Percentiles rank a stretch among this genome's conserved stretches.
These are phyloP conservation scores for Melinaea marsaeus DNA, from an alignment of 2,888 invertebrate species.

Conservation along the genomic window DNA sequence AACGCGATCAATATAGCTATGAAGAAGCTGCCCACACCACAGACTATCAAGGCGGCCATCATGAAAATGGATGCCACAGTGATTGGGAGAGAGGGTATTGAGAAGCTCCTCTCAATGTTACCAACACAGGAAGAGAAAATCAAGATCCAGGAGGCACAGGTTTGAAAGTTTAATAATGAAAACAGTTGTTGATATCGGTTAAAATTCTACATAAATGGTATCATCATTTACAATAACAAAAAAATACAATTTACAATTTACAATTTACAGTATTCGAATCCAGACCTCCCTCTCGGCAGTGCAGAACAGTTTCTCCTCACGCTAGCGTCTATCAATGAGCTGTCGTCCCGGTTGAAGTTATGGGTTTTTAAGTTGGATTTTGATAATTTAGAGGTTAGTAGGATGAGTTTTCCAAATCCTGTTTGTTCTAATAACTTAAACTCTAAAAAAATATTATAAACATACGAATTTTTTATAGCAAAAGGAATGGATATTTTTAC, in stretches of 20 bases:
- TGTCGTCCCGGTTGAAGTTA: slow-evolving; percentile 93
- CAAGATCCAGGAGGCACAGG: slow-evolving; percentile 97
- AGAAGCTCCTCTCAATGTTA: slow-evolving; percentile 97
- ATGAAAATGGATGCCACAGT: slow-evolving; percentile 99
- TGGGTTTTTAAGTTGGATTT: slow-evolving; percentile 99
- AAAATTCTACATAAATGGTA: too few species aligned
- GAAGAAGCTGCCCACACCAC: slow-evolving; percentile 98
- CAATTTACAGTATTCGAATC: slow-evolving; percentile 83
- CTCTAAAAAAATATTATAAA: too few species aligned
- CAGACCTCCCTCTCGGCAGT: slow-evolving; percentile 93
- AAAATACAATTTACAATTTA: background rate
- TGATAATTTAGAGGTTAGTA: slow-evolving; percentile 92
- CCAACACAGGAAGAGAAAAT: slow-evolving; percentile 97
- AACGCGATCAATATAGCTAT: slow-evolving; percentile 99
- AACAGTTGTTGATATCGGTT: too few species aligned
- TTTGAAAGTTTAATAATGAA: slow-evolving; percentile 27
- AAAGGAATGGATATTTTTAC: background rate
- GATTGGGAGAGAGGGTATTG: slow-evolving; percentile 98
- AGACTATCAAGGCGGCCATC: slow-evolving; percentile 99
- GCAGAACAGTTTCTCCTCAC: slow-evolving; percentile 99
- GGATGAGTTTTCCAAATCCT: slow-evolving; percentile 6
- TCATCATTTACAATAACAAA: too few species aligned
- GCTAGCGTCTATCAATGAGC: slow-evolving; percentile 95
- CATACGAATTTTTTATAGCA: too few species aligned
- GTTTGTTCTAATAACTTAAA: background rate